Percentiles rank a stretch among this genome's conserved stretches.
These are phyloP conservation scores for Phyllotis vaccarum DNA, from an alignment of 2,797 vertebrate species.

Conservation along the genomic window DNA sequence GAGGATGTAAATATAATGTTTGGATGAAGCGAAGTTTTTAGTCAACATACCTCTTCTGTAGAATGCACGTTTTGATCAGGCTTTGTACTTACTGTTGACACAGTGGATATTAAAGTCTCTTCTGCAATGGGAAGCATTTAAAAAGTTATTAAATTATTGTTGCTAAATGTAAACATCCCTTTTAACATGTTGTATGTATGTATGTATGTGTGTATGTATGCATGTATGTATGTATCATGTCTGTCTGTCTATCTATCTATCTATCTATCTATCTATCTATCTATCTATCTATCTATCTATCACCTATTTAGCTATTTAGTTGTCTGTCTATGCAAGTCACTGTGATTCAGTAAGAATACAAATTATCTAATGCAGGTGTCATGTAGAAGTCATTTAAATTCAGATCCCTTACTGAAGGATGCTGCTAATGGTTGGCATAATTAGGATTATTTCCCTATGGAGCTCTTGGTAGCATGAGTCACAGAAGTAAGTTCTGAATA, in stretches of 20 bases:
- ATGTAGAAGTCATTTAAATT: constrained; percentile 75
- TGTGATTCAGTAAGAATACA: constrained; percentile 50
- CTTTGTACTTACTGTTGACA: background rate
- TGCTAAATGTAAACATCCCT: background rate
- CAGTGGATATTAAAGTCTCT: background rate
- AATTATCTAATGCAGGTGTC: constrained; percentile 63
- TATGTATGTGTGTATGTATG: background rate
- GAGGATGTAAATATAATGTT: background rate
- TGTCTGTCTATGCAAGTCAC: background rate
- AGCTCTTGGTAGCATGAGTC: constrained; percentile 61
- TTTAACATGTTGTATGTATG: background rate
- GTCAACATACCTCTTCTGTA: background rate
- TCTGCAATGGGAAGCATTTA: background rate
- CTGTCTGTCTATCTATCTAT: background rate
- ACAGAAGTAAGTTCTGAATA: constrained; percentile 63
- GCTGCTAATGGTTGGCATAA: constrained; percentile 63
- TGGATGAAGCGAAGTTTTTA: background rate
- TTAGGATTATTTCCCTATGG: constrained; percentile 68
- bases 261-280: background rate
- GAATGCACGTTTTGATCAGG: constrained; percentile 26
- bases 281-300: background rate
- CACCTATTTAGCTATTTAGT: background rate
- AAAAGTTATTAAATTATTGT: constrained; percentile 6
- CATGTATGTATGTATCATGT: background rate
- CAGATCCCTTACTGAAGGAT: constrained; percentile 38